These are phyloP conservation scores for Tachysurus vachellii DNA, from an alignment of 2,113 vertebrate genomes.

Conservation along the genomic window DNA sequence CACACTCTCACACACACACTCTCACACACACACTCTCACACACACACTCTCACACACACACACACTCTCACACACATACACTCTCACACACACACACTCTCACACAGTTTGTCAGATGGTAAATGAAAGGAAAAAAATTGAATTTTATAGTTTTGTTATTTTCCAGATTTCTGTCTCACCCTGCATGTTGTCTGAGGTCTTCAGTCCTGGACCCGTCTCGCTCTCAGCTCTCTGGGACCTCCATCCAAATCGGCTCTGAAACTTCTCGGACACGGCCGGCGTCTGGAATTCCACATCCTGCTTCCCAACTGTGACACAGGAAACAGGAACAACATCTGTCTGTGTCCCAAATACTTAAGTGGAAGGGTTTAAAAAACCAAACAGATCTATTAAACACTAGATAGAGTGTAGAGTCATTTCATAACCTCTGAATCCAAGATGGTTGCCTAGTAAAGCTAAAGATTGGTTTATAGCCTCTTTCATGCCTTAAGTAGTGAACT, in stretches of 20 bases:
- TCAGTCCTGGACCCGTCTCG: constrained; percentile 77
- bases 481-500: background rate
- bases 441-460: background rate
- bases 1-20: background rate
- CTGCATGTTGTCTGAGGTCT: constrained; percentile 82
- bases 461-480: background rate
- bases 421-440: background rate
- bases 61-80: no score
- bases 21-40: no score
- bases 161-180: constrained; percentile 68
- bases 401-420: background rate
- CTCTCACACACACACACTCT: no score
- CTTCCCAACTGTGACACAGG: constrained; percentile 59
- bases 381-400: background rate
- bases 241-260: constrained; percentile 78
- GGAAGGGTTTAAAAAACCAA: background rate
- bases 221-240: constrained; percentile 76
- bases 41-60: no score
- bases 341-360: background rate
- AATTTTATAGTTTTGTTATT: background rate
- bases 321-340: background rate
- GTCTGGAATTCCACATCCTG: constrained; percentile 85
- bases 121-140: background rate
- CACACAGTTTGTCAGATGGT: background rate
- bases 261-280: constrained; percentile 77